Evolutionary conservation across 1,140 invertebrate genomes (phyloP), one percentile per base, ranked within the genome.

Genomic region (Lethocerus indicus): DNA sequence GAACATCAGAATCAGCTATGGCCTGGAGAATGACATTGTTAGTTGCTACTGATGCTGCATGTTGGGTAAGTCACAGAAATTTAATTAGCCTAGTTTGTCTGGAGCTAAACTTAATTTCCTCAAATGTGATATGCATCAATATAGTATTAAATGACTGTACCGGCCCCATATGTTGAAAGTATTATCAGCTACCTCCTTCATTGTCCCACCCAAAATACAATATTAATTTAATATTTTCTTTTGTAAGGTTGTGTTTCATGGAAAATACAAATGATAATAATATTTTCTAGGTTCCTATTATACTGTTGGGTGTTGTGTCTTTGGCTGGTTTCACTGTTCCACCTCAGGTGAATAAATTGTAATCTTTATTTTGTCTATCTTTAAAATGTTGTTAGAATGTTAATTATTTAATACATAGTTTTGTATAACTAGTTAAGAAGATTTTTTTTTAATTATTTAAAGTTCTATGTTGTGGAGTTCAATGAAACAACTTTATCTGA

Each of bases 31-130:
- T 75, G 69, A 69, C 70, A 1, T 52, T 73, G 7, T 69, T 75
- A 29, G 73, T 75, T 1, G 64, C 69, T 43, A 74, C 73, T 0
- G 72, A 74, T 53, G 72, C 72, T 49, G 67, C 65, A 21, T 75
- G 72, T 52, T 75, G 73, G 71, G 62, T 73, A 52, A 29, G 13
- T 26, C 12, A 9, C 29, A n/a, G n/a, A n/a, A n/a, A n/a, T n/a
- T n/a, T n/a, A n/a, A n/a, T n/a, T n/a, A n/a, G n/a, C n/a, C n/a
- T n/a, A n/a, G n/a, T n/a, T n/a, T n/a, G n/a, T n/a, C n/a, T n/a
- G n/a, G n/a, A n/a, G n/a, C n/a, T n/a, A n/a, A n/a, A n/a, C n/a
- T n/a, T n/a, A n/a, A n/a, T n/a, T n/a, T n/a, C n/a, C n/a, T n/a
- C n/a, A n/a, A n/a, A n/a, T n/a, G n/a, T n/a, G n/a, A n/a, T 9